phyloP scores from a whole-genome alignment of 2,888 invertebrate genomes.

The Heteromyza rotundicornis region DNA sequence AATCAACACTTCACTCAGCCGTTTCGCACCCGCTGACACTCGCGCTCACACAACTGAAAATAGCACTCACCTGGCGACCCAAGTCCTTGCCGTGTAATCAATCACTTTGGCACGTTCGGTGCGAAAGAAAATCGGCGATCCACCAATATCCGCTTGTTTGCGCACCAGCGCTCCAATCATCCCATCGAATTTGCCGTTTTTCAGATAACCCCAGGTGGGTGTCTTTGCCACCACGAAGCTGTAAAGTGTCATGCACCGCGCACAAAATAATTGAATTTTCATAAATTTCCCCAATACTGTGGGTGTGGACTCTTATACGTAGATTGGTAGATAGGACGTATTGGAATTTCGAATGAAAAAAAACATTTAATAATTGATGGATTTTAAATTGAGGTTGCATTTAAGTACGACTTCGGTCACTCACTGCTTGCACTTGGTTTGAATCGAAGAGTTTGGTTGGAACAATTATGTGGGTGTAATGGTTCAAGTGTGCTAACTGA shows the following conservation, averaged over 20 bases:
- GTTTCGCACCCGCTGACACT: too few species aligned
- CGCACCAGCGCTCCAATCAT: slow-evolving; percentile 69
- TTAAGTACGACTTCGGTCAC: too few species aligned
- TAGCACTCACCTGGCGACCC: slow-evolving; percentile 64
- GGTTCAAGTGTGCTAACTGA: too few species aligned
- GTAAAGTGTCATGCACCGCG: slow-evolving; percentile 30
- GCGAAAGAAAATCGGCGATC: slow-evolving; percentile 70
- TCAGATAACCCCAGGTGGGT: slow-evolving; percentile 70
- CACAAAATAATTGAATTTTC: slow-evolving; percentile 28
- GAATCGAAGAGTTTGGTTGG: too few species aligned
- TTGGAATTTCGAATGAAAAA: not conserved
- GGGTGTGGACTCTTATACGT: slow-evolving; percentile 7
- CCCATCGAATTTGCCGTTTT: slow-evolving; percentile 70
- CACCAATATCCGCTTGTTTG: slow-evolving; percentile 70
- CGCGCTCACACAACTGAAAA: too few species aligned
- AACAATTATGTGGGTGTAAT: too few species aligned
- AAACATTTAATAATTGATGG: slow-evolving; percentile 8
- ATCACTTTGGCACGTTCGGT: slow-evolving; percentile 66
- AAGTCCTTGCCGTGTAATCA: slow-evolving; percentile 65
- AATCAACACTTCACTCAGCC: slow-evolving; percentile 8
- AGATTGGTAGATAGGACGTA: slow-evolving; percentile 8
- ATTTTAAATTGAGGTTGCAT: not conserved
- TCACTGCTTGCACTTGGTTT: too few species aligned
- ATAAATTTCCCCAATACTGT: slow-evolving; percentile 14
- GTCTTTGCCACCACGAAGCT: slow-evolving; percentile 56